Evolutionary conservation across 2,797 vertebrate species (phyloP).

Genomic region (Ciconia nigra): DNA sequence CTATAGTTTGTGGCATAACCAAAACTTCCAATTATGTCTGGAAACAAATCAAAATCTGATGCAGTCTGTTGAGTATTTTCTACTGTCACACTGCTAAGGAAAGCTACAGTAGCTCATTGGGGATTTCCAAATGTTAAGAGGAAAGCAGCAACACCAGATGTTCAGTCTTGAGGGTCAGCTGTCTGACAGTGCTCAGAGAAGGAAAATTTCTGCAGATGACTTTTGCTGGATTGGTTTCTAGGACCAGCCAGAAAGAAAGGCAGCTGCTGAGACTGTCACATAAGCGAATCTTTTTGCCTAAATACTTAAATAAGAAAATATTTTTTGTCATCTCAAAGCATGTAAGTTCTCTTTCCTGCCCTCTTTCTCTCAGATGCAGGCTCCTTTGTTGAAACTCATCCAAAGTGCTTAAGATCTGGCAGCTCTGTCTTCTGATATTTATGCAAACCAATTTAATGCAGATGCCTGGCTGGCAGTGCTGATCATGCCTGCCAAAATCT

Average conservation of each 20-base stretch:
- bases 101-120: not conserved
- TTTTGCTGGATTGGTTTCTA: not conserved
- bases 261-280: not conserved
- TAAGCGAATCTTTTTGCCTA: not conserved
- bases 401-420: not conserved
- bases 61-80: not conserved
- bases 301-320: not conserved
- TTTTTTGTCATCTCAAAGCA: not conserved
- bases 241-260: not conserved
- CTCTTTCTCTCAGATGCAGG: not conserved
- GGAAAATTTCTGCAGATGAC: not conserved
- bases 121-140: conserved; percentile 20
- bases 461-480: not conserved
- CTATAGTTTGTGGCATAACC: not conserved
- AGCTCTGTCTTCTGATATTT: not conserved
- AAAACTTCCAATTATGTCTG: not conserved
- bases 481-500: not conserved
- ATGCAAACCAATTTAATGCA: not conserved
- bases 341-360: not conserved
- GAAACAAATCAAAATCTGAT: not conserved
- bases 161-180: not conserved
- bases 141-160: not conserved
- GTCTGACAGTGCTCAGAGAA: not conserved
- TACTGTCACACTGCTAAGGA: not conserved
- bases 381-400: not conserved